Conservation (phyloP, 2,888 invertebrate genomes). For the Deilephila elpenor region DNA sequence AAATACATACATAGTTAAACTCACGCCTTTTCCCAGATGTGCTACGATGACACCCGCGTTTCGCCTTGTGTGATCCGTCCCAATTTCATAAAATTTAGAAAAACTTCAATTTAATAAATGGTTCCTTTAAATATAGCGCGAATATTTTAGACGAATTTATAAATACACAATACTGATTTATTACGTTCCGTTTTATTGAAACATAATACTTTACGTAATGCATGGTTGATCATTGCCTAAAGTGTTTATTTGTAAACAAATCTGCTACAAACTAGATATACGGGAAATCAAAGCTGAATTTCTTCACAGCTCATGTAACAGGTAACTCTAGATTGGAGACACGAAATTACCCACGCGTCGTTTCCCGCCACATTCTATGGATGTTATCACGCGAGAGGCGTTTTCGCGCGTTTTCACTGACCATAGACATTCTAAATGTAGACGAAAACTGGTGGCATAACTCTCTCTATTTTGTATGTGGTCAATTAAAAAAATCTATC, state of each 20-base stretch:
- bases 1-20: no score
- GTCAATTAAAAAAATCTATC: slow-evolving; percentile 35
- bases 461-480: slow-evolving; percentile 41
- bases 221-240: not conserved
- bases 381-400: slow-evolving; percentile 44
- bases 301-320: slow-evolving; percentile 4
- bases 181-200: not conserved
- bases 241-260: slow-evolving; percentile 11
- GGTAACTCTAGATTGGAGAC: slow-evolving; percentile 13
- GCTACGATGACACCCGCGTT: no score
- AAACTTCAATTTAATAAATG: no score
- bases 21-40: no score
- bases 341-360: slow-evolving; percentile 37
- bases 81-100: no score
- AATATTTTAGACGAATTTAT: no score
- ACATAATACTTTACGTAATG: not conserved
- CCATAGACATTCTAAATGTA: slow-evolving; percentile 47
- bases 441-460: slow-evolving; percentile 36
- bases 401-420: slow-evolving; percentile 60
- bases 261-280: not conserved
- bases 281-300: slow-evolving; percentile 9
- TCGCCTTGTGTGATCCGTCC: no score
- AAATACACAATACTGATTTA: no score
- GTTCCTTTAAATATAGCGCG: no score
- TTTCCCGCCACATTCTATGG: slow-evolving; percentile 34